phyloP scores from a whole-genome alignment of 1,140 invertebrate species.

The Oreohelix idahoensis region DNA sequence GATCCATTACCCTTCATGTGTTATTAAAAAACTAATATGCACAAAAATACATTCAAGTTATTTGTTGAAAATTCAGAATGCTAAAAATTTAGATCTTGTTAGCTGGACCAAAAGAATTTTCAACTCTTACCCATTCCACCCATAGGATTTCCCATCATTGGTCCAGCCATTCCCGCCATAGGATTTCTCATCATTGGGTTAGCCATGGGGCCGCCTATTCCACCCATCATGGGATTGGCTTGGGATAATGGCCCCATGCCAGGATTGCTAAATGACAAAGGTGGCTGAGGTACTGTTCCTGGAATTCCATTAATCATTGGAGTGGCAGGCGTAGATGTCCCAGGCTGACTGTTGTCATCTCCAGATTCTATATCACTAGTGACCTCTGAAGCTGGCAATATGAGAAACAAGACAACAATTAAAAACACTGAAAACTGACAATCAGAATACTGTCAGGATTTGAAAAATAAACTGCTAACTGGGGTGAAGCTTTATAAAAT shows the following conservation, averaged over 20 bases:
- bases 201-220: slow-evolving; percentile 75
- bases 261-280: slow-evolving; percentile 54
- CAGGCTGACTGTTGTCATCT: slow-evolving; percentile 45
- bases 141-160: slow-evolving; percentile 35
- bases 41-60: no score
- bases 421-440: no score
- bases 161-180: slow-evolving; percentile 73
- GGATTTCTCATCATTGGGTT: slow-evolving; percentile 76
- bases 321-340: slow-evolving; percentile 27
- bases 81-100: background rate
- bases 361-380: slow-evolving; percentile 64
- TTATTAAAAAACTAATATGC: no score
- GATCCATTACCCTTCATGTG: no score
- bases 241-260: slow-evolving; percentile 57
- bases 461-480: no score
- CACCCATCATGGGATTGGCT: slow-evolving; percentile 74
- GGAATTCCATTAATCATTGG: slow-evolving; percentile 52
- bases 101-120: background rate
- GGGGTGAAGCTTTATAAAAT: no score
- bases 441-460: no score
- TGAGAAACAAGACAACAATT: slow-evolving; percentile 7
- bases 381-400: slow-evolving; percentile 35
- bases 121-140: slow-evolving; percentile 37
- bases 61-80: no score
- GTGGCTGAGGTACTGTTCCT: slow-evolving; percentile 59